A percentile compares a stretch with the other conserved stretches of the same genome.
phyloP scores from a whole-genome alignment of 2,113 vertebrate genomes.

The Epinephelus cyanopodus region DNA sequence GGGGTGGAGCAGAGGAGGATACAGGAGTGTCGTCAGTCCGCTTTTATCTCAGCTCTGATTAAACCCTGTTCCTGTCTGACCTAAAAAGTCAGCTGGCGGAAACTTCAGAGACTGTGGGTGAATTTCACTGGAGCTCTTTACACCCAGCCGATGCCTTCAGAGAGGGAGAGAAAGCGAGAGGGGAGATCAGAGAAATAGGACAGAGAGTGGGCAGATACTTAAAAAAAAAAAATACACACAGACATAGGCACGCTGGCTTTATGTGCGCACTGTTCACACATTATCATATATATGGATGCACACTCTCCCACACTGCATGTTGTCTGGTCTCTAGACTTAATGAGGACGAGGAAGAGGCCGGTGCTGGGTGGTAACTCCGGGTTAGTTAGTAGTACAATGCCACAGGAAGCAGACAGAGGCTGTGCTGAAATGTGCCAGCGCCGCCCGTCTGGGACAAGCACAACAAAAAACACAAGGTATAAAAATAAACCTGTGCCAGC shows the following conservation, averaged over 20 bases:
- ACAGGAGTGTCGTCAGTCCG: slow-evolving; percentile 63
- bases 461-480: slow-evolving; percentile 69
- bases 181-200: slow-evolving; percentile 59
- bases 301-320: slow-evolving; percentile 16
- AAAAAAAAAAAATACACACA: not conserved
- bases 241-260: slow-evolving; percentile 32
- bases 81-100: slow-evolving; percentile 81
- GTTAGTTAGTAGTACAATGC: slow-evolving; percentile 62
- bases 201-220: slow-evolving; percentile 45
- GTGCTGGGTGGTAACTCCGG: slow-evolving; percentile 48
- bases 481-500: slow-evolving; percentile 72
- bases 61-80: slow-evolving; percentile 78
- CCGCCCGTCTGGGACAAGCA: slow-evolving; percentile 76
- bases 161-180: slow-evolving; percentile 47
- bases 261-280: slow-evolving; percentile 32
- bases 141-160: slow-evolving; percentile 52
- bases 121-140: slow-evolving; percentile 65
- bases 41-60: slow-evolving; percentile 80
- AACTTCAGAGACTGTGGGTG: slow-evolving; percentile 75
- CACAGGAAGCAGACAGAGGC: slow-evolving; percentile 75
- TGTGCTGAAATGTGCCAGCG: slow-evolving; percentile 69
- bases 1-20: slow-evolving; percentile 59
- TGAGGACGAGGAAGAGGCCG: slow-evolving; percentile 56
- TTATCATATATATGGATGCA: slow-evolving; percentile 36
- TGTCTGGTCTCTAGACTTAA: slow-evolving; percentile 39